Evolutionary conservation across 2,797 vertebrate species (phyloP).

Genomic region (Etheostoma perlongum): DNA sequence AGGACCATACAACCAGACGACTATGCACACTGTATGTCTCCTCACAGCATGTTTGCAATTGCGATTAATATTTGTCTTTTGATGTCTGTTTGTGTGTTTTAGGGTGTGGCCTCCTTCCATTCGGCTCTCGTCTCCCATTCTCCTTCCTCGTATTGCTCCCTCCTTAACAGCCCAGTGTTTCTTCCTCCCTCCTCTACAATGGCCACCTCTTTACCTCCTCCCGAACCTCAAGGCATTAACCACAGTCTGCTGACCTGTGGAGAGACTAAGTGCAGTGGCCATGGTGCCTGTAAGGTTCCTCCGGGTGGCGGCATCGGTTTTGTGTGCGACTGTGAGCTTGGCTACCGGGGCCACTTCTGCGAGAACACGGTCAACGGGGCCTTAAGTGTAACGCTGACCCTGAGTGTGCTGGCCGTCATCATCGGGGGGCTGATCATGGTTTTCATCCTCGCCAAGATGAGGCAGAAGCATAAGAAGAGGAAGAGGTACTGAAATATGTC

Average conservation of each 20-base stretch:
- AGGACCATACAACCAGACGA: no score
- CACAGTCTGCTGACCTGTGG: conserved; percentile 76
- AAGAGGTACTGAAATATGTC: conserved; percentile 75
- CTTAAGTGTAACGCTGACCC: conserved; percentile 74
- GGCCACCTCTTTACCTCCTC: conserved; percentile 10
- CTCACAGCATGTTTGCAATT: no score
- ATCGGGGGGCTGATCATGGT: conserved; percentile 72
- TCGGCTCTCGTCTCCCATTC: conserved; percentile 1
- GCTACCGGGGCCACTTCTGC: conserved; percentile 86
- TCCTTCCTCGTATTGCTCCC: conserved; percentile 5
- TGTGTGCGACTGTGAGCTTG: conserved; percentile 85
- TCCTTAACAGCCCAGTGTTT: background rate
- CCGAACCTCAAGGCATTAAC: conserved; percentile 58
- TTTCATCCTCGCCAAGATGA: conserved; percentile 82
- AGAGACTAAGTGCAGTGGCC: conserved; percentile 75
- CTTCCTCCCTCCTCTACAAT: conserved; percentile 19
- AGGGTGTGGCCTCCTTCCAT: conserved; percentile 22
- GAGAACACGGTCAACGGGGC: conserved; percentile 77
- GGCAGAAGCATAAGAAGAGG: conserved; percentile 69
- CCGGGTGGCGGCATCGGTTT: conserved; percentile 42
- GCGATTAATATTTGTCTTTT: no score
- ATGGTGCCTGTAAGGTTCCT: conserved; percentile 79
- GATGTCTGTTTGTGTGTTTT: conserved; percentile 15
- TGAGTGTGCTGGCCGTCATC: conserved; percentile 81
- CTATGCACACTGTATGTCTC: no score